These are phyloP conservation scores for Ischnus inquisitorius DNA, from an alignment of 2,888 invertebrate genomes.

Conservation along the genomic window DNA sequence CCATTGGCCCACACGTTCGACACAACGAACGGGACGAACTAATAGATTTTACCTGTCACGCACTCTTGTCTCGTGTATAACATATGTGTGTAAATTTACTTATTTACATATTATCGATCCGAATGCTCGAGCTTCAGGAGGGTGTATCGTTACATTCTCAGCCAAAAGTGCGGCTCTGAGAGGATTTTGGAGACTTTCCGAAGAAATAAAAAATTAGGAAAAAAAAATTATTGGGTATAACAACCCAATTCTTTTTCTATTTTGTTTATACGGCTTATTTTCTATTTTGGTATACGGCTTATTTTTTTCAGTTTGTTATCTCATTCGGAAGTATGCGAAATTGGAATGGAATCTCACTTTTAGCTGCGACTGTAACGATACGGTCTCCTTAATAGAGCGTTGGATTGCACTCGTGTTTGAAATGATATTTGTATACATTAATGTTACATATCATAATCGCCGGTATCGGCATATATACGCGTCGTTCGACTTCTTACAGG, in stretches of 20 bases:
- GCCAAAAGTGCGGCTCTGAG: no score
- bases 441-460: neutral
- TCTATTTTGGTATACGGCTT: no score
- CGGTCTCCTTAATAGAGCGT: conserved; percentile 33
- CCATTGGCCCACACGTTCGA: conserved; percentile 68
- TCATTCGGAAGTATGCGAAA: no score
- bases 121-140: conserved; percentile 33
- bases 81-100: conserved; percentile 12
- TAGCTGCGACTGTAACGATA: no score
- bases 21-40: conserved; percentile 68
- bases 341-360: no score
- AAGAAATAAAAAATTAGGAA: no score
- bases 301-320: no score
- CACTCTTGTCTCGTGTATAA: neutral
- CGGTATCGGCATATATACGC: neutral
- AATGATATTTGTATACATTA: neutral
- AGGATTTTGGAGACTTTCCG: no score
- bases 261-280: no score
- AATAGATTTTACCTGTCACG: conserved; percentile 39
- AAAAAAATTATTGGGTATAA: no score
- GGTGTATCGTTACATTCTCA: no score
- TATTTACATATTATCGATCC: conserved; percentile 53
- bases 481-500: conserved; percentile 15
- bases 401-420: conserved; percentile 9
- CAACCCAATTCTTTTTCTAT: no score